Conservation (phyloP, 2,797 vertebrate species). For the Cirrhinus molitorella region DNA sequence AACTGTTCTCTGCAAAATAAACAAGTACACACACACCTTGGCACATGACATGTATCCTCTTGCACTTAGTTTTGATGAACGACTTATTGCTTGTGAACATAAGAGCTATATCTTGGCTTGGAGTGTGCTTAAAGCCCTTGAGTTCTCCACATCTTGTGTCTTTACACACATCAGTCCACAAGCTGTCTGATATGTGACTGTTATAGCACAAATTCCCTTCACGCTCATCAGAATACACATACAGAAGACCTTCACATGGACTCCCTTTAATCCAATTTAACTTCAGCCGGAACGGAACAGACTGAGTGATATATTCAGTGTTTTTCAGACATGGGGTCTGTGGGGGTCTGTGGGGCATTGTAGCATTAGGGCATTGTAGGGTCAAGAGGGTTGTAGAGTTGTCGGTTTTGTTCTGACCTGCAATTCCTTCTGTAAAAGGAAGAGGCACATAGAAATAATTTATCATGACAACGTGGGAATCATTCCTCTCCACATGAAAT, state of each 20-base stretch:
- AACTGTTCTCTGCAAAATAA: no score
- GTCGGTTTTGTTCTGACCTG: fast-evolving
- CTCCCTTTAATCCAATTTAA: fast-evolving
- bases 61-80: no score
- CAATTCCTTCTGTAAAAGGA: not conserved
- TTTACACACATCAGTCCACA: slow-evolving; percentile 39
- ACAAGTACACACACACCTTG: slow-evolving; percentile 52
- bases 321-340: fast-evolving
- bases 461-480: not conserved
- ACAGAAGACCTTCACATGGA: slow-evolving; percentile 56
- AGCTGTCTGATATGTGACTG: fast-evolving
- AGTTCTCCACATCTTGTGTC: slow-evolving; percentile 48
- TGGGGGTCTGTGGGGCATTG: fast-evolving
- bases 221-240: fast-evolving
- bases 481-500: not conserved
- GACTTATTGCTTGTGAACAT: not conserved
- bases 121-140: fast-evolving
- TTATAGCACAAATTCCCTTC: not conserved
- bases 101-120: fast-evolving
- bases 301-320: fast-evolving
- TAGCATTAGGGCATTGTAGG: fast-evolving
- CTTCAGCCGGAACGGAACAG: slow-evolving; percentile 15
- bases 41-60: no score
- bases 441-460: not conserved
- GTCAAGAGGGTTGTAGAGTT: fast-evolving